phyloP scores from a whole-genome alignment of 2,888 invertebrate genomes.

The Dolomedes plantarius region DNA sequence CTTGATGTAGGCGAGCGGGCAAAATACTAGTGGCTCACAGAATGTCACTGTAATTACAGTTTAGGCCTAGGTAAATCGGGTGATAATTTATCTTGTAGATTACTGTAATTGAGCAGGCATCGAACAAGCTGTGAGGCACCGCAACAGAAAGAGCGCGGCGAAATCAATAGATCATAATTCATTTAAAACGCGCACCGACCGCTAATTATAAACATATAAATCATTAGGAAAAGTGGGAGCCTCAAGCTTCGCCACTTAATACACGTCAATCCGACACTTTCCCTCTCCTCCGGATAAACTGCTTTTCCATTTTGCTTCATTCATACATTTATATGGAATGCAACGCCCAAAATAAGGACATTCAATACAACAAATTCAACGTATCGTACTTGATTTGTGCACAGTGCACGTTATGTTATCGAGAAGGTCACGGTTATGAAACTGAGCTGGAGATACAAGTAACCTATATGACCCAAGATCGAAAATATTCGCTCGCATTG shows the following conservation, averaged over 20 bases:
- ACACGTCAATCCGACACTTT: slow-evolving; percentile 62
- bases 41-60: slow-evolving; percentile 70
- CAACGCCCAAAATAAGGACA: neutral
- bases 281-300: slow-evolving; percentile 23
- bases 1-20: slow-evolving; percentile 49
- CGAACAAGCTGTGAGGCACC: slow-evolving; percentile 59
- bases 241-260: slow-evolving; percentile 60
- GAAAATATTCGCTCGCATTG: no score
- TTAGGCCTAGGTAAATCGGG: slow-evolving; percentile 67
- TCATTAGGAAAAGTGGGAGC: slow-evolving; percentile 69
- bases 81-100: slow-evolving; percentile 71
- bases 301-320: slow-evolving; percentile 21
- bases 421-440: no score
- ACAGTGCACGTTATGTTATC: no score
- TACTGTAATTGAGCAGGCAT: slow-evolving; percentile 68
- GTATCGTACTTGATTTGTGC: no score
- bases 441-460: no score
- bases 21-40: slow-evolving; percentile 56
- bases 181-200: slow-evolving; percentile 67
- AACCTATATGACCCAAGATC: no score
- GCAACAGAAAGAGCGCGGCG: slow-evolving; percentile 53
- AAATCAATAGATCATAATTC: slow-evolving; percentile 71
- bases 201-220: slow-evolving; percentile 71
- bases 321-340: neutral
- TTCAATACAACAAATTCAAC: no score